These are phyloP conservation scores for Adela reaumurella DNA, from an alignment of 2,888 invertebrate genomes.

Conservation along the genomic window DNA sequence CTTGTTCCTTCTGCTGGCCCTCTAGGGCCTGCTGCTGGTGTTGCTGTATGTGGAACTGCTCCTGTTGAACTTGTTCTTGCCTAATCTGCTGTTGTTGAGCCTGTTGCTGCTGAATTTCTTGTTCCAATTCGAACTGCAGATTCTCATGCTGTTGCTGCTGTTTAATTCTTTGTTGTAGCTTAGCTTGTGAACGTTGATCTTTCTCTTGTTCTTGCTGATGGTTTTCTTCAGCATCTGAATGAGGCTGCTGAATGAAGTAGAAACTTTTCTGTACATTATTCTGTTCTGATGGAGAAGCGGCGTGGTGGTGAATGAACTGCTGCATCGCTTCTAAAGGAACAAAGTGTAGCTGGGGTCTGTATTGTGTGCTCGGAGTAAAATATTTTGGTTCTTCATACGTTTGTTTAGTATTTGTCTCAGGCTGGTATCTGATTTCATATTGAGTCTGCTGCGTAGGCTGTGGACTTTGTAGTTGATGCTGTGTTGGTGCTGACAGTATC, in stretches of 20 bases:
- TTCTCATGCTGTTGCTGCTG: conserved; percentile 12
- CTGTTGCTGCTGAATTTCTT: conserved; percentile 23
- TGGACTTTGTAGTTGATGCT: background rate
- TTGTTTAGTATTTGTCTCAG: background rate
- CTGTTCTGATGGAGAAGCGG: background rate
- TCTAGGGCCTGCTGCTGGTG: too few species aligned
- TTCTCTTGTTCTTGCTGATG: conserved; percentile 13
- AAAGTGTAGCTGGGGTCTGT: background rate
- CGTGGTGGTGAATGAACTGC: background rate
- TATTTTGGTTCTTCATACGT: background rate
- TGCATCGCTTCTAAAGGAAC: background rate
- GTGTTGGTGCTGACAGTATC: background rate
- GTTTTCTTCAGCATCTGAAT: conserved; percentile 7
- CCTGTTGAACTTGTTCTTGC: background rate
- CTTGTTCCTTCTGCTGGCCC: conserved; percentile 5
- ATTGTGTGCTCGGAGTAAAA: background rate
- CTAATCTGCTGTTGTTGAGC: conserved; percentile 8
- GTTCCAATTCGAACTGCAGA: conserved; percentile 19
- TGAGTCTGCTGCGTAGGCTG: background rate
- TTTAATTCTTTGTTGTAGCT: conserved; percentile 7
- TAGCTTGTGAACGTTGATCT: too few species aligned
- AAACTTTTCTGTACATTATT: background rate
- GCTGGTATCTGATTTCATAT: background rate
- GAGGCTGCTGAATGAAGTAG: background rate
- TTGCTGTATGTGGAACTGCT: background rate